Evolutionary conservation across 1,140 invertebrate species (phyloP), one percentile per base, ranked within the genome.

Genomic region (Pomphorhynchus laevis): DNA sequence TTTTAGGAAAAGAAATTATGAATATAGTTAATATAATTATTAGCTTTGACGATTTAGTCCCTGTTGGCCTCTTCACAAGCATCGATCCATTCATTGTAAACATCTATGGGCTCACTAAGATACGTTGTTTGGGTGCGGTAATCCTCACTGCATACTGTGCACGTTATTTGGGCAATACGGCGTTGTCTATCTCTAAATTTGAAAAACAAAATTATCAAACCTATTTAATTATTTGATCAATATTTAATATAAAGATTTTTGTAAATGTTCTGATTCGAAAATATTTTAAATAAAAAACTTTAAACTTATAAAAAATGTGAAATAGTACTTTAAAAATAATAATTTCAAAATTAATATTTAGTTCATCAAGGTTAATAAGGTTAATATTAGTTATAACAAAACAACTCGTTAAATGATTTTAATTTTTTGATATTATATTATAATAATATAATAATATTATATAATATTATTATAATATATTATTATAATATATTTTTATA

Each of bases 71-170:
- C 65, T 63, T 89, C 86, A 63, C 84, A 95, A 1, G 80, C 84
- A 65, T 95, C 86, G 39, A 95, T 86, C 86, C 86, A 95, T 56
- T 93, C 84, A 61, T 86, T 89, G 54, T 95, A 95, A 17, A 95
- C 84, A 66, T 95, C 86, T 43, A 95, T 69, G 33, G 84, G 70
- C 58, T 95, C 84, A 9, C 80, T 89, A 40, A 95, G 62, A 53
- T 66, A 59, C 80, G 72, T 61, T 86, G 91, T 46, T 91, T 91
- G 20, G 68, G 80, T 84, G 58, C 91, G 80, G 61, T 77, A 95
- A 56, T 84, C 76, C 61, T 95, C 86, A 45, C 75, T 54, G 52
- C 86, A 95, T 2, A 93, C 77, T 47, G 73, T 64, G 58, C 86
- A 95, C 17, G 69, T 69, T n/a, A 45, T 43, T 2, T 17, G n/a